Conservation (phyloP, 1,140 invertebrate genomes). For the Cotesia typhae region DNA sequence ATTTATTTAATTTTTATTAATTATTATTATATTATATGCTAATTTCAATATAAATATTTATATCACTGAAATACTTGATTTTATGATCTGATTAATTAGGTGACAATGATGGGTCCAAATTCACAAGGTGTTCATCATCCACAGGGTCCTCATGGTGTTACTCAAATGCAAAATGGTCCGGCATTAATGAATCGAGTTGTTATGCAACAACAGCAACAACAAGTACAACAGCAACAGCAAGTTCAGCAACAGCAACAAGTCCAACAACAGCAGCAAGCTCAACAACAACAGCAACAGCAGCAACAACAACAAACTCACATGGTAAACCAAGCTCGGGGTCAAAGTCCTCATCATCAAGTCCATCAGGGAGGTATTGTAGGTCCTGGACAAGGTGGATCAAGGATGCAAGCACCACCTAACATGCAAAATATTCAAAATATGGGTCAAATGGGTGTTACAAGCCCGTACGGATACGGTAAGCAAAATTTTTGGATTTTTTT, state of each 20-base stretch:
- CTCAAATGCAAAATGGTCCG: conserved; percentile 76
- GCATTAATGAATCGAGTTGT: conserved; percentile 69
- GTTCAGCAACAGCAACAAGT: conserved; percentile 64
- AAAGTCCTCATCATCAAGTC: conserved; percentile 62
- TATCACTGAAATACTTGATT: background rate
- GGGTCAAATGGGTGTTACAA: conserved; percentile 62
- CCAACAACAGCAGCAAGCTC: conserved; percentile 36
- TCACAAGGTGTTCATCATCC: conserved; percentile 62
- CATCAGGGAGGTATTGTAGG: conserved; percentile 61
- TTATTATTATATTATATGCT: background rate
- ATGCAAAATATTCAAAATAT: conserved; percentile 61
- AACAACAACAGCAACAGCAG: conserved; percentile 57
- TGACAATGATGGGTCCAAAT: conserved; percentile 63
- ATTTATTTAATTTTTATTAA: background rate
- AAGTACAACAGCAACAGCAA: conserved; percentile 43
- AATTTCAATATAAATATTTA: too few relatives aligned
- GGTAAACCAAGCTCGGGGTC: conserved; percentile 61
- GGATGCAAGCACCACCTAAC: conserved; percentile 67
- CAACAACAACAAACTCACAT: conserved; percentile 63
- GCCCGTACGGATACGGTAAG: conserved; percentile 67
- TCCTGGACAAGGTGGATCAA: conserved; percentile 64
- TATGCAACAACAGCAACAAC: conserved; percentile 65
- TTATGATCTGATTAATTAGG: conserved; percentile 44
- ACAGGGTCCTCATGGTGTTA: conserved; percentile 57
- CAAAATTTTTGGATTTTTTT: conserved; percentile 27